Evolutionary conservation across 2,797 vertebrate species (phyloP), one percentile per base, ranked within the genome.

Genomic region (Gadopsis bispinosus): DNA sequence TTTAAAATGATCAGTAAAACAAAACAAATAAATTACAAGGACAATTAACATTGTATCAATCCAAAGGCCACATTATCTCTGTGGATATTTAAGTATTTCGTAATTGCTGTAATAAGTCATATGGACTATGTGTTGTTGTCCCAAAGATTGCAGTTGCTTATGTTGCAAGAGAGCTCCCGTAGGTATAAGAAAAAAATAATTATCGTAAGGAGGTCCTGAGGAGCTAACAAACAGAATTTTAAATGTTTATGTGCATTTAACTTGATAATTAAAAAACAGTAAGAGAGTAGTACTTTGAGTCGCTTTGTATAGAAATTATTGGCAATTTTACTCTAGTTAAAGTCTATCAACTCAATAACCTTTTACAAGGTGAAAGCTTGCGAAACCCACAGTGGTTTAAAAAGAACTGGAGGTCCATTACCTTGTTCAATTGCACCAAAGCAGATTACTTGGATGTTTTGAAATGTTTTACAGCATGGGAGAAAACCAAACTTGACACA

Each of bases 391-490:
- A 13, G 47, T 22, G 58, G 61, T 22, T 83, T 81, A 41, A 81
- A 77, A 87, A 75, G 62, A 79, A 84, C 73, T 66, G 53, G 82
- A 81, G 85, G 51, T 77, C 76, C 51, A 80, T 85, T 64, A 75
- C 22, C 58, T 77, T 74, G 65, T 79, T 80, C 67, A 82, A 87
- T 63, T 62, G 37, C 50, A 79, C 31, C 71, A 75, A 86, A 79
- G 75, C n/a, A 47, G 64, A 83, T 84, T 73, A 75, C 51, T 69
- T 54, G 45, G 59, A 69, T 77, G 64, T 75, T 81, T 76, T 81
- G 54, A 79, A 48, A 66, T 65, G 66, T 69, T 83, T 84, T 76
- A 75, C 45, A 73, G 58, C 29, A 70, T 10, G 16, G 43, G 4
- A 72, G 29, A 62, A 83, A 85, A 70, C 33, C n/a, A 3, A 77